Base-by-base conservation (phyloP, 2,797 vertebrate genomes). In the Spizella passerina region DNA sequence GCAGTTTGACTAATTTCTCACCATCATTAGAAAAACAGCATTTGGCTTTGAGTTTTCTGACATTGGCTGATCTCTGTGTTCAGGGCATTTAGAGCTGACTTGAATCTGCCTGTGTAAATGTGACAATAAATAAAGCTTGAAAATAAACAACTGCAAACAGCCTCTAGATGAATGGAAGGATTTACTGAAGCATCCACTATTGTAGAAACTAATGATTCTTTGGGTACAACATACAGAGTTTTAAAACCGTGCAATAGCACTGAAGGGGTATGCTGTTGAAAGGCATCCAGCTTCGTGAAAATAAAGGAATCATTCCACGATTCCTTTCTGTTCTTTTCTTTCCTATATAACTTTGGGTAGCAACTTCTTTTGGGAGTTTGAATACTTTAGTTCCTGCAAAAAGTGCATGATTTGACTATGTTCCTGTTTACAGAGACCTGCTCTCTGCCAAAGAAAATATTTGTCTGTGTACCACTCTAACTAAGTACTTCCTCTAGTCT, bases 371-470 rank as follows among this genome's bases (percentile, higher is more conserved):
- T 68, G 46, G 0, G 16, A 81, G n/a, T 78, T 96, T 66, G 69
- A 82, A 73, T 96, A 56, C 82, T 94, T 94, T 26, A 72, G 52
- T 60, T 83, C 39, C 19, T 83, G 26, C 47, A 72, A 91, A 93
- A 93, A 86, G 47, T 53, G 59, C 59, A 47, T 14, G 24, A 55
- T 97, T 83, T 7, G 82, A 64, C 86, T 68, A 27, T 75, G 73
- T 82, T 96, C 92, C 60, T 90, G 69, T 97, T 96, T 90, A 83
- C 77, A 75, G 84, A 96, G 90, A 66, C 71, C 81, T 7, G 9
- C 39, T 86, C 66, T 96, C 29, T 96, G 96, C 93, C 97, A 97
- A 97, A 95, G 85, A 96, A 97, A 97, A 96, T 65, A 94, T 69
- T 95, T 22, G 15, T 77, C 81, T 82, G 46, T 97, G 85, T 95